Base-by-base conservation (phyloP, 2,888 invertebrate species). In the Nebria salina region DNA sequence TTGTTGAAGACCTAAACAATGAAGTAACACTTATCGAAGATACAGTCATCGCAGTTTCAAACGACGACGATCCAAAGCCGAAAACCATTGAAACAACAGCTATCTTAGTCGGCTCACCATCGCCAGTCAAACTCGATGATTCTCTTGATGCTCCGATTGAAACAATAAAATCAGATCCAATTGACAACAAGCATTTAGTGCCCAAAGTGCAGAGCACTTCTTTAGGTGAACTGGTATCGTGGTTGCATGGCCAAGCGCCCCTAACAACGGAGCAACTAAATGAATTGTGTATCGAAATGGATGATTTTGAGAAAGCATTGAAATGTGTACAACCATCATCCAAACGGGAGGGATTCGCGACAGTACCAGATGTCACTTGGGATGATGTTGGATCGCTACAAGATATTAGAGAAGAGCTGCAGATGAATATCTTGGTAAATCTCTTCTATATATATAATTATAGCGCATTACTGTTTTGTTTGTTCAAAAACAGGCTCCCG, bases 321-420 rank as follows among this genome's bases (percentile, higher is more conserved):
- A 94, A 95, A 87, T 90, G 93, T 79, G 95, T 97, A 6, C 97
- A 97, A 87, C 98, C 98, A 0, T 97, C 97, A 76, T 95, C 98
- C 0, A 98, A 98, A 86, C 91, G 98, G 84, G 99, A 99, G 91
- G 99, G 99, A 75, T 98, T 99, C 89, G 96, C 97, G 1, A 98
- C 98, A 0, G 97, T 99, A 13, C 99, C 99, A 1, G 97, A 98
- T 90, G 97, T 97, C 0, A 96, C 97, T 1, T 99, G 99, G 99
- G 94, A 96, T 65, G 98, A 99, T 90, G 93, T 99, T 84, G 99
- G 99, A 0, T 98, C 98, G 0, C 89, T 99, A 76, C 92, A 92
- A 76, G 93, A 95, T 86, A 95, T 99, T 72, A 91, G 98, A 77
- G 94, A 97, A 86, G 97, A 98, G 86, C 90, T 99, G 64, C 95